Conservation (phyloP, 2,113 vertebrate species). For the Tragelaphus scriptus region DNA sequence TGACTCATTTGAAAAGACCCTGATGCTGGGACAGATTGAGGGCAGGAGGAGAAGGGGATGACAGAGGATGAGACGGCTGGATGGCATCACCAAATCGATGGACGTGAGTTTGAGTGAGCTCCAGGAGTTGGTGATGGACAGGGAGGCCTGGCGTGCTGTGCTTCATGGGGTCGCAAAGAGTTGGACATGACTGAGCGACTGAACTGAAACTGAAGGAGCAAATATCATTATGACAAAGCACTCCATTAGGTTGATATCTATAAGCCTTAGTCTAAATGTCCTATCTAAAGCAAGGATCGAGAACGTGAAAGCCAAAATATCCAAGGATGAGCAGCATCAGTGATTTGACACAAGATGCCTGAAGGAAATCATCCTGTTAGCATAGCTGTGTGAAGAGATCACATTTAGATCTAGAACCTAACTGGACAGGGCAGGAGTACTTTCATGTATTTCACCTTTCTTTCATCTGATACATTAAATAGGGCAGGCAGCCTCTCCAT, state of each 20-base stretch:
- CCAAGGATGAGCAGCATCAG: neutral
- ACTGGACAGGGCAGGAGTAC: neutral
- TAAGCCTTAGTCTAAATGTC: neutral
- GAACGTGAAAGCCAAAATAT: neutral
- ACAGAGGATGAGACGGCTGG: neutral
- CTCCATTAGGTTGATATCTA: neutral
- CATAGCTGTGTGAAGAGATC: neutral
- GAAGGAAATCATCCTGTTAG: neutral
- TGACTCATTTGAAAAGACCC: neutral
- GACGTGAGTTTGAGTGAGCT: neutral
- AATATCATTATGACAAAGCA: neutral
- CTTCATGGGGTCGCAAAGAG: neutral
- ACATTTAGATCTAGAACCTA: neutral
- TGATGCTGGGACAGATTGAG: neutral
- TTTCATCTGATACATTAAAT: neutral
- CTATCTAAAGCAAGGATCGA: neutral
- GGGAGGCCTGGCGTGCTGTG: neutral
- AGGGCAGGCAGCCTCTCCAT: neutral
- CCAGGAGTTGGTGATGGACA: neutral
- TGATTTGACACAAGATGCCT: neutral
- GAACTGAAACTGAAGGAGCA: neutral
- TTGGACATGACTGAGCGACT: accelerated
- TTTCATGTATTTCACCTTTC: conserved; percentile 9
- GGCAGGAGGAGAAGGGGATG: neutral
- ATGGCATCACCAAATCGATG: neutral